phyloP scores from a whole-genome alignment of 2,888 invertebrate species.

The Orthosia incerta region DNA sequence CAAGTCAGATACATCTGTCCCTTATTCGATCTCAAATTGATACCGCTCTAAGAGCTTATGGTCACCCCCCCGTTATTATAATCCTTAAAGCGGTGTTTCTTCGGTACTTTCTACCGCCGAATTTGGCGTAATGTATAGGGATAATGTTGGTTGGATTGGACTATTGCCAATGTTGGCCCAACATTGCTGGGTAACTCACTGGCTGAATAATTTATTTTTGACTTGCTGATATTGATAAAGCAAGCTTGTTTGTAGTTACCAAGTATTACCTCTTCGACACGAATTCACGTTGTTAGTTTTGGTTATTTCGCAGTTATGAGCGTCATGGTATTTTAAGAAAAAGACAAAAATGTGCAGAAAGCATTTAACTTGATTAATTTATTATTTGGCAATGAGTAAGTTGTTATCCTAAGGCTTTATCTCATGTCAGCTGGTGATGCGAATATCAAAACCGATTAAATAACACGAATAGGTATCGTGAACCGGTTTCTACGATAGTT shows the following conservation, averaged over 20 bases:
- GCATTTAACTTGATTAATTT: conserved; percentile 10
- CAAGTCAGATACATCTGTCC: too few relatives aligned
- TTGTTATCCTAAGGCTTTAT: conserved; percentile 43
- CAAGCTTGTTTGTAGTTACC: conserved; percentile 26
- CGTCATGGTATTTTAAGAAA: background rate
- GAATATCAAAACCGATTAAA: conserved; percentile 46
- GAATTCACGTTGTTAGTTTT: conserved; percentile 17
- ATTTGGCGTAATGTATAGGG: conserved; percentile 21
- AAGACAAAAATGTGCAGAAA: background rate
- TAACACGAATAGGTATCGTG: conserved; percentile 44
- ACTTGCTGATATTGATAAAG: conserved; percentile 49
- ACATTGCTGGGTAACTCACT: conserved; percentile 64
- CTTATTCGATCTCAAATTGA: too few relatives aligned
- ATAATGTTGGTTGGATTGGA: conserved; percentile 70
- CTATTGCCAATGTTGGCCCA: conserved; percentile 64
- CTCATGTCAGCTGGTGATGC: conserved; percentile 38
- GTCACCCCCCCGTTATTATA: too few relatives aligned
- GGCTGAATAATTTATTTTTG: conserved; percentile 70
- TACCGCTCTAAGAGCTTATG: too few relatives aligned
- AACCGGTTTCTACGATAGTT: conserved; percentile 53
- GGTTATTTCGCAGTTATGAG: background rate
- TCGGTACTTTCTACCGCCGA: background rate
- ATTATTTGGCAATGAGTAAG: conserved; percentile 12
- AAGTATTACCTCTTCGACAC: conserved; percentile 4
- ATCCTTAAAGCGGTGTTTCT: too few relatives aligned